Evolutionary conservation across 2,113 vertebrate genomes (phyloP).

Genomic region (Argyrosomus japonicus): DNA sequence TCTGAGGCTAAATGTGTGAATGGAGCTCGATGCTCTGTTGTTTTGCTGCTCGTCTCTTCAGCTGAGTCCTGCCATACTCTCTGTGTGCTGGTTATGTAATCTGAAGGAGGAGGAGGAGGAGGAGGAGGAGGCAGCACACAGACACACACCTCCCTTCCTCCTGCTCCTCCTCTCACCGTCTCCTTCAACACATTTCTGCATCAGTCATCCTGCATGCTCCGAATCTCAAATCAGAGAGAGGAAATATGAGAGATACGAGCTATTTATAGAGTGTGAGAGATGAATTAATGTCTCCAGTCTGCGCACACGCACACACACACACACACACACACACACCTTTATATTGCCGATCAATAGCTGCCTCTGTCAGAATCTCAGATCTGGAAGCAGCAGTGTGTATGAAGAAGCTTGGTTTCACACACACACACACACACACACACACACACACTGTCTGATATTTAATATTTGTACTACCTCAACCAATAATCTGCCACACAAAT

Average conservation of each 20-base stretch:
- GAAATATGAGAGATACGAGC: conserved; percentile 35
- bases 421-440: too few species aligned
- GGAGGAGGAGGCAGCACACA: conserved; percentile 28
- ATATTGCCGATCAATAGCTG: conserved; percentile 23
- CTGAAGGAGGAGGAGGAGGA: conserved; percentile 12
- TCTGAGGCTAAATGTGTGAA: not conserved
- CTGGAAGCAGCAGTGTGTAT: conserved; percentile 4
- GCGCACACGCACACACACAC: conserved; percentile 8
- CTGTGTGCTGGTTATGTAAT: conserved; percentile 64
- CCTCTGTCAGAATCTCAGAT: conserved; percentile 6
- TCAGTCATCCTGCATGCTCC: conserved; percentile 37
- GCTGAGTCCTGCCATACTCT: conserved; percentile 40
- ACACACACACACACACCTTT: not conserved
- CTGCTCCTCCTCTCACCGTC: conserved; percentile 16
- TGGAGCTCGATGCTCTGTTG: not conserved
- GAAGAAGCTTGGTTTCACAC: not conserved
- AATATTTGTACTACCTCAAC: too few species aligned
- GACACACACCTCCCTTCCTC: conserved; percentile 6
- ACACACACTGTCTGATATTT: too few species aligned
- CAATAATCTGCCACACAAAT: too few species aligned
- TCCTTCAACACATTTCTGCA: conserved; percentile 29
- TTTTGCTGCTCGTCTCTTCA: conserved; percentile 24
- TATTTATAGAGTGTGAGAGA: conserved; percentile 52
- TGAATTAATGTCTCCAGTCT: not conserved
- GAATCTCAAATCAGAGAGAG: conserved; percentile 13